Evolutionary conservation across 2,797 vertebrate species (phyloP).

Genomic region (Manis pentadactyla): DNA sequence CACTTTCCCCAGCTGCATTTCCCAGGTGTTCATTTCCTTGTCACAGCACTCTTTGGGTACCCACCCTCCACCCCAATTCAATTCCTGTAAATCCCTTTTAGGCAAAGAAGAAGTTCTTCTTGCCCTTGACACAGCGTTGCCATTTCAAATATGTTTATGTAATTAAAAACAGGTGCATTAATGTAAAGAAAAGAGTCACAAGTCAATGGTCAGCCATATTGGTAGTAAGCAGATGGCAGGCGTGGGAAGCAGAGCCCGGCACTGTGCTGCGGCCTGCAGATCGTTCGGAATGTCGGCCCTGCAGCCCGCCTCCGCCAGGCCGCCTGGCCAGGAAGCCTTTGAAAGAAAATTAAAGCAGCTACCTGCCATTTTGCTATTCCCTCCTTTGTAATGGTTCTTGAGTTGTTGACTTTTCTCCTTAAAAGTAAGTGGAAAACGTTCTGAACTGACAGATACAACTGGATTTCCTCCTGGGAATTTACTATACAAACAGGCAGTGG

Average conservation of each 20-base stretch:
- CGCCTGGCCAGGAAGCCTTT: background rate
- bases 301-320: background rate
- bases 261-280: background rate
- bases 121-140: background rate
- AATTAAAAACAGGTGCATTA: background rate
- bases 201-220: too few species aligned
- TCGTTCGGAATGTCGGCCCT: background rate
- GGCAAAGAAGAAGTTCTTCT: background rate
- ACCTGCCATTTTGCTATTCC: background rate
- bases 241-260: background rate
- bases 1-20: background rate
- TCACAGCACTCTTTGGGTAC: too few species aligned
- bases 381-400: constrained; percentile 31
- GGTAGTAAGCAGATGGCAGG: background rate
- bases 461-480: constrained; percentile 48
- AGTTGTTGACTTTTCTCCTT: constrained; percentile 45
- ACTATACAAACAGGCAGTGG: background rate
- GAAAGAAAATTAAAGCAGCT: constrained; percentile 54
- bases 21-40: background rate
- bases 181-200: background rate
- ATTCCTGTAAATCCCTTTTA: background rate
- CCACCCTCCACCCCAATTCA: background rate
- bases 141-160: constrained; percentile 38
- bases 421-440: constrained; percentile 32
- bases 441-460: constrained; percentile 54